These are phyloP conservation scores for Arothron firmamentum DNA, from an alignment of 2,113 vertebrate species.

Conservation along the genomic window DNA sequence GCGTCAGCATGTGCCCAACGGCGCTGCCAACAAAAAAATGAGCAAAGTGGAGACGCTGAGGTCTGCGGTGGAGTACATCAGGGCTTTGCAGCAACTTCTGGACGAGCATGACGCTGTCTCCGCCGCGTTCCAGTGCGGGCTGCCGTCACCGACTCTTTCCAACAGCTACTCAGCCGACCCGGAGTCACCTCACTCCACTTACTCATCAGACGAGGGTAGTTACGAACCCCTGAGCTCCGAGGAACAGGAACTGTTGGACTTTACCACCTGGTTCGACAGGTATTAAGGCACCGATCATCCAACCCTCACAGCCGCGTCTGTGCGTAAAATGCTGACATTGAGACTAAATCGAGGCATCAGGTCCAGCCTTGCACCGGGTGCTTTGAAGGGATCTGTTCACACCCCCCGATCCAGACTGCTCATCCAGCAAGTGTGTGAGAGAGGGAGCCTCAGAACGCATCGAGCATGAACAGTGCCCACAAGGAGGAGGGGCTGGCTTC, in stretches of 20 bases:
- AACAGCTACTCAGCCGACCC: slow-evolving; percentile 72
- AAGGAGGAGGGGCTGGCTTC: slow-evolving; percentile 40
- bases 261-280: slow-evolving; percentile 89
- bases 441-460: slow-evolving; percentile 32
- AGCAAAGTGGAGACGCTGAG: slow-evolving; percentile 96
- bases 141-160: slow-evolving; percentile 74
- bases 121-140: slow-evolving; percentile 80
- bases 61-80: slow-evolving; percentile 94
- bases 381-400: slow-evolving; percentile 47
- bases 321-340: slow-evolving; percentile 41
- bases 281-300: slow-evolving; percentile 73
- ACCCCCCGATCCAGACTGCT: slow-evolving; percentile 42
- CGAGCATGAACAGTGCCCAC: slow-evolving; percentile 16
- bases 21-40: slow-evolving; percentile 94
- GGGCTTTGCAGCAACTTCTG: slow-evolving; percentile 87
- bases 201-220: slow-evolving; percentile 86
- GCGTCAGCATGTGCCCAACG: slow-evolving; percentile 91
- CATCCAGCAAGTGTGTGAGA: slow-evolving; percentile 37
- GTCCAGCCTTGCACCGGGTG: slow-evolving; percentile 34
- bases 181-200: slow-evolving; percentile 83
- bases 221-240: slow-evolving; percentile 87
- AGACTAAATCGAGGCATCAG: slow-evolving; percentile 43
- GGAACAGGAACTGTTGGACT: slow-evolving; percentile 87
- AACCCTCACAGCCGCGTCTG: slow-evolving; percentile 11
- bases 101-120: slow-evolving; percentile 87